phyloP scores from a whole-genome alignment of 2,888 invertebrate genomes.

The Onchidella celtica region DNA sequence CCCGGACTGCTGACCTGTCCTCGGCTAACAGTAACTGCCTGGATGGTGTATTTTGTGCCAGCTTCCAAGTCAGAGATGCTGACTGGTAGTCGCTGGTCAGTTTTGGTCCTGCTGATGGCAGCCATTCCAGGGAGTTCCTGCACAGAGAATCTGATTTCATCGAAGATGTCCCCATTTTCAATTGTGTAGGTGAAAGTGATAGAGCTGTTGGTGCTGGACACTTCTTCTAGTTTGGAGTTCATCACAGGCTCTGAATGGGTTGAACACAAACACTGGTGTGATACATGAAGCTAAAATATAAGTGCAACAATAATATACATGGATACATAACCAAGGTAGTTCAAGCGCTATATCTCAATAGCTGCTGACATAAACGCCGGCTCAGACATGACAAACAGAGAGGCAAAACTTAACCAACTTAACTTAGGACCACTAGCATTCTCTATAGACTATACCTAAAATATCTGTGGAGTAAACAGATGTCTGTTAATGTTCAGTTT shows the following conservation, averaged over 20 bases:
- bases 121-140: slow-evolving; percentile 38
- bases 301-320: too few species aligned
- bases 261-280: too few species aligned
- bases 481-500: too few species aligned
- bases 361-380: too few species aligned
- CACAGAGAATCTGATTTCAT: slow-evolving; percentile 59
- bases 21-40: slow-evolving; percentile 61
- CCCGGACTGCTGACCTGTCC: slow-evolving; percentile 57
- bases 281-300: too few species aligned
- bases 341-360: too few species aligned
- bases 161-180: slow-evolving; percentile 57
- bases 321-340: too few species aligned
- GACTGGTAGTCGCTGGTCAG: slow-evolving; percentile 52
- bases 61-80: slow-evolving; percentile 59
- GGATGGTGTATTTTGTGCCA: slow-evolving; percentile 61
- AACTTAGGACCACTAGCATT: too few species aligned
- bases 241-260: slow-evolving; percentile 58
- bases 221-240: slow-evolving; percentile 48
- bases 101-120: slow-evolving; percentile 54
- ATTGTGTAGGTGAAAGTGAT: slow-evolving; percentile 59
- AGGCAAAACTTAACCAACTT: too few species aligned
- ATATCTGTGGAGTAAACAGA: too few species aligned
- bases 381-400: too few species aligned
- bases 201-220: slow-evolving; percentile 50
- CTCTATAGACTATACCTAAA: too few species aligned